Evolutionary conservation across 53 echinoderm and acorn worm genomes (phyloP).

Genomic region (Echinarachnius parma): DNA sequence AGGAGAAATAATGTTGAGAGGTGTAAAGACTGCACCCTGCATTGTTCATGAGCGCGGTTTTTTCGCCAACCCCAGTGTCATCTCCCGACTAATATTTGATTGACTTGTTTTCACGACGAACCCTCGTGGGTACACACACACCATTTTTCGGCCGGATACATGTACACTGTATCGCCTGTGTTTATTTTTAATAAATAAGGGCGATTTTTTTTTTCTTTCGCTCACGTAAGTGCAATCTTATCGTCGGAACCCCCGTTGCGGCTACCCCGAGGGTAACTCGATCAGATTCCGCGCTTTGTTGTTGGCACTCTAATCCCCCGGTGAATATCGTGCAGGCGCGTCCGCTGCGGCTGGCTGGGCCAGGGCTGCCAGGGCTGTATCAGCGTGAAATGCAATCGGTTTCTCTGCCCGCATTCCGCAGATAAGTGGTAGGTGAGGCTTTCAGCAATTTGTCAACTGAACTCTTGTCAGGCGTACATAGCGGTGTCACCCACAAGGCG

Average conservation of each 20-base stretch:
- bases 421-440: conserved; percentile 95
- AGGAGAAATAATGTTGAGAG: neutral
- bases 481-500: conserved; percentile 67
- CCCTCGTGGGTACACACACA: conserved; percentile 48
- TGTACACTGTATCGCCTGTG: conserved; percentile 53
- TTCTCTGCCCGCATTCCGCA: conserved; percentile 93
- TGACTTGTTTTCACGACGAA: conserved; percentile 49
- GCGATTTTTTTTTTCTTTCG: conserved; percentile 45
- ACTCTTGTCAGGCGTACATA: conserved; percentile 41
- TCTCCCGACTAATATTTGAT: conserved; percentile 46
- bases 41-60: neutral
- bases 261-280: conserved; percentile 48
- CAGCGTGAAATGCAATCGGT: conserved; percentile 88
- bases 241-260: conserved; percentile 51
- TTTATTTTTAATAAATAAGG: conserved; percentile 53
- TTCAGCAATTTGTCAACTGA: conserved; percentile 66
- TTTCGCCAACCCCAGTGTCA: conserved; percentile 6
- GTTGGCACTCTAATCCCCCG: conserved; percentile 42
- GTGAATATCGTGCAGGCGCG: conserved; percentile 40
- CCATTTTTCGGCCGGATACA: conserved; percentile 47
- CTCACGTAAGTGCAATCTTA: conserved; percentile 53
- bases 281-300: conserved; percentile 48
- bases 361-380: conserved; percentile 40
- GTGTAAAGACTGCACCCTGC: no score
- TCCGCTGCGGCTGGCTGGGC: conserved; percentile 15